These are phyloP conservation scores for Xylota segnis DNA, from an alignment of 2,888 invertebrate species.

Conservation along the genomic window DNA sequence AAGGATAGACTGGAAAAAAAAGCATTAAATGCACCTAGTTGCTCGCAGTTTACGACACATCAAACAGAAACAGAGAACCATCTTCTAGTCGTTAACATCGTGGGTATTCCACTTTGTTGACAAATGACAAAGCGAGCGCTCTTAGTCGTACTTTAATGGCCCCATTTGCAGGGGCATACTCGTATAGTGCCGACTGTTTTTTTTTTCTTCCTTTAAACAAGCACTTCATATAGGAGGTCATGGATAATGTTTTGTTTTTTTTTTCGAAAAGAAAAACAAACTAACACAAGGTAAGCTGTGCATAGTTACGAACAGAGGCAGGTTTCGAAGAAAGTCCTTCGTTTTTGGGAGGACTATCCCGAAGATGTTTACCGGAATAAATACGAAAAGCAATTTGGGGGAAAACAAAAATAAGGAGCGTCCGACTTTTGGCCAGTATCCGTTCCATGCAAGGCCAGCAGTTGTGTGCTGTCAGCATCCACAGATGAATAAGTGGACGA, in stretches of 20 bases:
- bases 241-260: constrained; percentile 29
- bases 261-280: neutral
- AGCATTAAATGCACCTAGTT: constrained; percentile 43
- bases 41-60: constrained; percentile 32
- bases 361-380: constrained; percentile 3
- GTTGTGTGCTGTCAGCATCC: neutral
- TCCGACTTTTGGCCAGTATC: neutral
- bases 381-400: constrained; percentile 30
- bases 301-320: neutral
- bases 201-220: neutral
- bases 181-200: too few relatives aligned
- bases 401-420: constrained; percentile 15
- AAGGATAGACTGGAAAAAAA: constrained; percentile 23
- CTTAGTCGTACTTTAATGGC: constrained; percentile 16
- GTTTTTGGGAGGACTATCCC: neutral
- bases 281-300: constrained; percentile 4
- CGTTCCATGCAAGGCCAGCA: constrained; percentile 1
- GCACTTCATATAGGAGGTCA: constrained; percentile 32
- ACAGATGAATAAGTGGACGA: neutral
- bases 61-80: constrained; percentile 1
- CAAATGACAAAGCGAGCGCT: constrained; percentile 20
- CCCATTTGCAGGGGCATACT: neutral
- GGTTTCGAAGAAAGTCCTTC: neutral
- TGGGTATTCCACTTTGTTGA: constrained; percentile 39
- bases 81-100: constrained; percentile 10